These are phyloP conservation scores for Drosophila tanythrix DNA, from an alignment of 2,888 invertebrate genomes.

Conservation along the genomic window DNA sequence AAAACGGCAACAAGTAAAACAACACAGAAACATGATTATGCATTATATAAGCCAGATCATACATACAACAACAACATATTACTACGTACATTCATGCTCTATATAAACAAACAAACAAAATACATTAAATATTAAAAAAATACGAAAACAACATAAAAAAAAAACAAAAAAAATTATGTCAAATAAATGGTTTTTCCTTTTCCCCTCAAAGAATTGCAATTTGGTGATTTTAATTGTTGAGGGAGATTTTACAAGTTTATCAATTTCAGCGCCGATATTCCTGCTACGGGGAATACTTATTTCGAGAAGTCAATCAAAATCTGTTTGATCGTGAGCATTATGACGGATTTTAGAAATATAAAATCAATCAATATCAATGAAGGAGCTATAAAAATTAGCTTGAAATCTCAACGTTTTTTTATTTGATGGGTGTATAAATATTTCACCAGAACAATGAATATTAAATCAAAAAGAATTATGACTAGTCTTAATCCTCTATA, in stretches of 20 bases:
- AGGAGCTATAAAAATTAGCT: no score
- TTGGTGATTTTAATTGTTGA: slow-evolving; percentile 20
- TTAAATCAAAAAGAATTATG: not conserved
- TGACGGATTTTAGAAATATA: not conserved
- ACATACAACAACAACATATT: slow-evolving; percentile 59
- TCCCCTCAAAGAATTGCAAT: slow-evolving; percentile 72
- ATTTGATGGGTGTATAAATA: no score
- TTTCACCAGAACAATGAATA: no score
- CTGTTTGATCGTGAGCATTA: not conserved
- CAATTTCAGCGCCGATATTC: not conserved
- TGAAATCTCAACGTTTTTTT: no score
- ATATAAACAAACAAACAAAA: slow-evolving; percentile 68
- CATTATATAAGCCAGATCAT: slow-evolving; percentile 76
- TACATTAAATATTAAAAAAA: slow-evolving; percentile 58
- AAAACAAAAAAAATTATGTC: slow-evolving; percentile 67
- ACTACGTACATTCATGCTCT: slow-evolving; percentile 80
- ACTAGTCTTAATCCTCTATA: not conserved
- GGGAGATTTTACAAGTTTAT: not conserved
- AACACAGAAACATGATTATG: slow-evolving; percentile 44
- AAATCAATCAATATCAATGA: not conserved
- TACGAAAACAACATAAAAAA: slow-evolving; percentile 35
- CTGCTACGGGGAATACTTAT: not conserved
- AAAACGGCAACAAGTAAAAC: slow-evolving; percentile 33
- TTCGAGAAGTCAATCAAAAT: not conserved
- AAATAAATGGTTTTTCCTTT: slow-evolving; percentile 82